These are phyloP conservation scores for Leptoteleia sp. DNA, from an alignment of 1,140 invertebrate genomes.

Conservation along the genomic window DNA sequence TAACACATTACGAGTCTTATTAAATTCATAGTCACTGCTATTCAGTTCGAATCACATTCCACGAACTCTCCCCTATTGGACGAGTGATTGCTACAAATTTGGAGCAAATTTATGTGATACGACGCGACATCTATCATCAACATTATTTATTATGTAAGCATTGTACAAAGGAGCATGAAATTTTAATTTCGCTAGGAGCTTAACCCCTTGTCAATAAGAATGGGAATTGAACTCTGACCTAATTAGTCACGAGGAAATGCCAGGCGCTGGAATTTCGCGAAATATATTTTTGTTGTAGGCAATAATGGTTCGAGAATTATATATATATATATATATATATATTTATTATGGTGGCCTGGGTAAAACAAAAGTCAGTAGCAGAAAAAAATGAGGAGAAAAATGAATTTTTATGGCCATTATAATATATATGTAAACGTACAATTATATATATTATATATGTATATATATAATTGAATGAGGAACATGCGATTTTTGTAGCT, in stretches of 20 bases:
- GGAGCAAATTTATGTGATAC: slow-evolving; percentile 21
- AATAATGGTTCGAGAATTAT: no score
- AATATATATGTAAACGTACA: no score
- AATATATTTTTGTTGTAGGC: slow-evolving; percentile 13
- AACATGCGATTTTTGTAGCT: no score
- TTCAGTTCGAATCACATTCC: no score
- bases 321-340: slow-evolving; percentile 35
- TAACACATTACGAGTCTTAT: no score
- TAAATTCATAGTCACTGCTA: no score
- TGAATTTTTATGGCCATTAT: no score
- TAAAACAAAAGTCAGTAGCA: no score
- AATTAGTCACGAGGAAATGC: no score
- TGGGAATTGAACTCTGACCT: no score
- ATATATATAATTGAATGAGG: not conserved
- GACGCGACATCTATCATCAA: slow-evolving; percentile 11
- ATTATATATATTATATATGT: not conserved
- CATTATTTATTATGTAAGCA: slow-evolving; percentile 5
- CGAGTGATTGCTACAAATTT: not conserved
- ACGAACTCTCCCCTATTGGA: no score
- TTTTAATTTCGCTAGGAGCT: slow-evolving; percentile 2
- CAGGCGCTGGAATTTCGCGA: not conserved
- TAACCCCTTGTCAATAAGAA: not conserved
- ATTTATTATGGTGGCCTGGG: slow-evolving; percentile 2
- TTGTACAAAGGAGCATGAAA: slow-evolving; percentile 1
- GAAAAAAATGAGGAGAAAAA: no score